Evolutionary conservation across 1,140 invertebrate genomes (phyloP).

Genomic region (Vanessa atalanta): DNA sequence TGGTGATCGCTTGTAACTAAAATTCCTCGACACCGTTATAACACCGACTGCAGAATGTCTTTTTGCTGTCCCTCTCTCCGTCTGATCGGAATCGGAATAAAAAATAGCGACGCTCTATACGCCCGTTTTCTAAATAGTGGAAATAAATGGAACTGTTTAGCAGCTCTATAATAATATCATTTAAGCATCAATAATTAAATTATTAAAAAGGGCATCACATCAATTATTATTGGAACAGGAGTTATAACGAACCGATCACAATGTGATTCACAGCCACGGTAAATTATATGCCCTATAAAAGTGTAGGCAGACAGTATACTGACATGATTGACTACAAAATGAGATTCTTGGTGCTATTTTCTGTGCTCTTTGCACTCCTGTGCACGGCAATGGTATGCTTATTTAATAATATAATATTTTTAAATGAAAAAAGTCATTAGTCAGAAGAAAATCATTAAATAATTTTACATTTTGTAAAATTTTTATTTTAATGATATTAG

Average conservation of each 20-base stretch:
- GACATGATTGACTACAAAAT: slow-evolving; percentile 23
- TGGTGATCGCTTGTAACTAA: no score
- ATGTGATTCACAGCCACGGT: neutral
- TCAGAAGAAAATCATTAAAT: no score
- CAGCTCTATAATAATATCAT: neutral
- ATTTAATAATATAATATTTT: neutral
- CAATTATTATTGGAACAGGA: slow-evolving; percentile 9
- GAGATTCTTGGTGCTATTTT: slow-evolving; percentile 43
- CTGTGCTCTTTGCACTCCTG: slow-evolving; percentile 37
- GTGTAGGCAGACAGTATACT: neutral
- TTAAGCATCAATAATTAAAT: neutral
- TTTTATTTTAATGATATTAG: no score
- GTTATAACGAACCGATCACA: neutral
- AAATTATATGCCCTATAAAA: slow-evolving; percentile 5
- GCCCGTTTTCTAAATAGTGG: no score
- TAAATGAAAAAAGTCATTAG: no score
- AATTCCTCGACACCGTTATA: no score
- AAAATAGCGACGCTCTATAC: no score
- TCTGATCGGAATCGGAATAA: no score
- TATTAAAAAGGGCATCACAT: neutral
- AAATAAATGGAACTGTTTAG: no score
- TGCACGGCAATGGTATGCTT: slow-evolving; percentile 32
- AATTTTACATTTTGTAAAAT: no score
- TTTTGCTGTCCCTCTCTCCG: no score
- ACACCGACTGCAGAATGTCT: no score